Evolutionary conservation across 2,113 vertebrate genomes (phyloP).

Genomic region (Oreocharis arfaki): DNA sequence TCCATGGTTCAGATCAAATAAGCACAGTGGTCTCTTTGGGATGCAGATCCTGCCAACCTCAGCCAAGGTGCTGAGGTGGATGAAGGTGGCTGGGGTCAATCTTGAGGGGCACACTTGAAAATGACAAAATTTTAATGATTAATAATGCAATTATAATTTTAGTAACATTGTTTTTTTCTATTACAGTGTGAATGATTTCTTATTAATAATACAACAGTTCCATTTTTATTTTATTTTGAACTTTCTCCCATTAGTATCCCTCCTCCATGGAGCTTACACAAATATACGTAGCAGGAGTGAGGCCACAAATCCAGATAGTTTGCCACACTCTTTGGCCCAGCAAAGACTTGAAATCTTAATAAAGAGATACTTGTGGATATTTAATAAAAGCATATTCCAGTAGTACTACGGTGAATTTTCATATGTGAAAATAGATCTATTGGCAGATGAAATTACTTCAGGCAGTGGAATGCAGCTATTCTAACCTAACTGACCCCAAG

Average conservation of each 20-base stretch:
- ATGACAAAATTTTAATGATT: neutral
- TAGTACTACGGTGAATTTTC: neutral
- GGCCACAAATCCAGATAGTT: neutral
- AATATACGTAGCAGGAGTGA: rapidly evolving
- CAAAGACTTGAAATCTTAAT: neutral
- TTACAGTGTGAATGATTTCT: neutral
- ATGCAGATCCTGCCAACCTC: neutral
- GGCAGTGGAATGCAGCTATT: neutral
- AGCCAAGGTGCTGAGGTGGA: neutral
- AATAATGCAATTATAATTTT: neutral
- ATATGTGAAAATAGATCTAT: neutral
- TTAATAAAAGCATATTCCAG: neutral
- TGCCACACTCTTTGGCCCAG: neutral
- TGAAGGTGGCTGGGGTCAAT: neutral
- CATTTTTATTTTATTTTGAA: neutral
- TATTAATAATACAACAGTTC: neutral
- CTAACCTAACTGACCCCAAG: neutral
- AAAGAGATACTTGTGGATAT: neutral
- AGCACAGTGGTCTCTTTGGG: neutral
- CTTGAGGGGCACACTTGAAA: neutral
- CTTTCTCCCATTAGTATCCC: neutral
- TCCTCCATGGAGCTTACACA: neutral
- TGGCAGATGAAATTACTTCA: neutral
- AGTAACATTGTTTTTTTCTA: neutral
- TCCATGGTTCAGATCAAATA: neutral